phyloP scores from a whole-genome alignment of 2,888 invertebrate genomes.

The Sphinx pinastri region DNA sequence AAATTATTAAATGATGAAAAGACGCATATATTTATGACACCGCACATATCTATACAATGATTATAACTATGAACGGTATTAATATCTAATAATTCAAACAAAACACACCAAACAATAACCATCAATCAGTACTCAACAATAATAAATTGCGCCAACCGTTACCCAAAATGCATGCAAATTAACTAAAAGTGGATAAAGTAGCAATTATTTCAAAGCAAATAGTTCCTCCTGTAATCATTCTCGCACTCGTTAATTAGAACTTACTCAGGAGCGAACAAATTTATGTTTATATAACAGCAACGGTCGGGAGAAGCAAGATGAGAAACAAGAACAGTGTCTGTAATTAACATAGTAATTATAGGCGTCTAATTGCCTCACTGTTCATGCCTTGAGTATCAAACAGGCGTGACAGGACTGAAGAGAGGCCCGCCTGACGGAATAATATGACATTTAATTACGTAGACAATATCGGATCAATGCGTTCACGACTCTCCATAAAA shows the following conservation, averaged over 20 bases:
- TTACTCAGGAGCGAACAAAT: slow-evolving; percentile 63
- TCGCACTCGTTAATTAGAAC: slow-evolving; percentile 66
- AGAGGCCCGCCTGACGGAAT: slow-evolving; percentile 52
- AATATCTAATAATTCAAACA: not conserved
- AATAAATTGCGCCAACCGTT: not conserved
- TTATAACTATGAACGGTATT: not conserved
- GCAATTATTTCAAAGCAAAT: slow-evolving; percentile 44
- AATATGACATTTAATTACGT: slow-evolving; percentile 73
- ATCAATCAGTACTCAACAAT: slow-evolving; percentile 1
- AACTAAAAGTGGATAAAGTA: slow-evolving; percentile 31
- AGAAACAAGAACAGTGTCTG: slow-evolving; percentile 75
- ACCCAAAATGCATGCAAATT: slow-evolving; percentile 17
- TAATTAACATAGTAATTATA: slow-evolving; percentile 83
- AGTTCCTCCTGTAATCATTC: slow-evolving; percentile 61
- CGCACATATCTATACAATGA: too few species aligned
- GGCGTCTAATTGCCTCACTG: slow-evolving; percentile 79
- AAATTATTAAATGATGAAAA: too few species aligned
- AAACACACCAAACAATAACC: slow-evolving; percentile 1
- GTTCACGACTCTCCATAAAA: slow-evolving; percentile 36
- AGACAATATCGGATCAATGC: slow-evolving; percentile 54
- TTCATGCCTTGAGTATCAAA: slow-evolving; percentile 78
- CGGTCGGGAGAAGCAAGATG: slow-evolving; percentile 69
- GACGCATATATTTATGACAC: too few species aligned
- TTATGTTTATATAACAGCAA: slow-evolving; percentile 75
- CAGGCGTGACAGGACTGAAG: slow-evolving; percentile 67